These are phyloP conservation scores for Macropodus opercularis DNA, from an alignment of 2,797 vertebrate genomes.

Conservation along the genomic window DNA sequence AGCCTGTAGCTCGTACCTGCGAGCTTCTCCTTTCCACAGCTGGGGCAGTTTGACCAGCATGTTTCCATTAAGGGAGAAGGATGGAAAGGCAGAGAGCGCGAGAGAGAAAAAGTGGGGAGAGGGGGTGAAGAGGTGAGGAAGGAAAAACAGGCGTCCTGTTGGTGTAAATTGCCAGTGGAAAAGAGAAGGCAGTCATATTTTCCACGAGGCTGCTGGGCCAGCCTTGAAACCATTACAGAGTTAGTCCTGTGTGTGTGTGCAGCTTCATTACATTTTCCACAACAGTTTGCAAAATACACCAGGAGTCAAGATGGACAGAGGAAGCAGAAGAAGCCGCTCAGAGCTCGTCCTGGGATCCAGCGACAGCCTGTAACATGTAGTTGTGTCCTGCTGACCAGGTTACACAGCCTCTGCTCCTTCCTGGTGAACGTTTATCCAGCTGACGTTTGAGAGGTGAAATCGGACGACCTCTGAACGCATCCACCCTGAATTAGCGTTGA, in stretches of 20 bases:
- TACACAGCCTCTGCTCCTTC: conserved; percentile 1
- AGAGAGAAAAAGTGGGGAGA: background rate
- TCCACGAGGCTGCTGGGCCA: conserved; percentile 69
- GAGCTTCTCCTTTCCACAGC: conserved; percentile 44
- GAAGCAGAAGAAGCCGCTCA: conserved; percentile 20
- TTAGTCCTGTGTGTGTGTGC: conserved; percentile 46
- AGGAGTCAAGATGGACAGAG: conserved; percentile 61
- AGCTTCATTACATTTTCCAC: conserved; percentile 76
- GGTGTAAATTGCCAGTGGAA: conserved; percentile 78
- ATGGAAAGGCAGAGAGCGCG: background rate
- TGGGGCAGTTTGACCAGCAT: conserved; percentile 58
- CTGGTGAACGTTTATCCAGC: conserved; percentile 17
- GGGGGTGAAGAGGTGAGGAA: background rate
- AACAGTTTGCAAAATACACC: conserved; percentile 72
- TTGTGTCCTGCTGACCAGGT: no score
- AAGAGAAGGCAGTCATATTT: conserved; percentile 77
- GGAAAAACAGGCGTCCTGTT: conserved; percentile 71
- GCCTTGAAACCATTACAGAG: conserved; percentile 78
- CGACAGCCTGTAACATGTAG: conserved; percentile 5
- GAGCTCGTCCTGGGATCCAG: conserved; percentile 14
- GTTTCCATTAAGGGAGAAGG: conserved; percentile 63
- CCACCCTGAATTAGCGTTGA: conserved; percentile 2
- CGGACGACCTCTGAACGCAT: conserved; percentile 8
- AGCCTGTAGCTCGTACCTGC: conserved; percentile 34
- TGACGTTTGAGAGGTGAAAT: conserved; percentile 24